Evolutionary conservation across 1,140 invertebrate genomes (phyloP), one percentile per base, ranked within the genome.

Genomic region (Drosophila equinoxialis): DNA sequence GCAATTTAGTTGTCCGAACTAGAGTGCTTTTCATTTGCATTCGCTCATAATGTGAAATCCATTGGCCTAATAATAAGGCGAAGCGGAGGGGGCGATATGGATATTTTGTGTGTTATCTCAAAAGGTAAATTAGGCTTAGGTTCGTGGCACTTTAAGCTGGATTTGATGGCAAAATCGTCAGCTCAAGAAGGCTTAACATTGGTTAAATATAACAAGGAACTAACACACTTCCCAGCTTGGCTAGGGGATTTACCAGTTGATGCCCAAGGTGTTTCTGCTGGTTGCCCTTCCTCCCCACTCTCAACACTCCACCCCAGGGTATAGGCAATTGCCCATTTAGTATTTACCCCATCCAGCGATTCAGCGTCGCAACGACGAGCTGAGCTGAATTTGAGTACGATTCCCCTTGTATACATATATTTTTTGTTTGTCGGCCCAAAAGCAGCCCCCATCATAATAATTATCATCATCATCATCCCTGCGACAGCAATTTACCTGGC

Each of bases 321-420:
- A 6, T 30, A 30, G 30, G 30, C 45, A 20, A 48, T 48, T 45
- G 42, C 45, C 45, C 45, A 48, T 48, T 51, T 51, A 59, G 45
- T 11, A 7, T 20, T 62, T 17, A 48, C 64, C 73, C 63, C 61
- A 55, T 58, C 60, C 73, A 75, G 73, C 73, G 73, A 75, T 75
- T 75, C 73, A 75, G 73, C 73, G 20, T 4, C 17, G 10, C 7
- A 14, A 10, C 8, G 17, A 6, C 45, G 48, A 68, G 71, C 71
- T 75, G 71, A 58, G 73, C 71, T 57, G 55, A 66, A 14, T n/a
- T 17, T 8, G 35, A 11, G 2, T 33, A 26, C 20, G 30, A 30
- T 76, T 33, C 66, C 74, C 73, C 73, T 74, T 0, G 6, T 6
- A 63, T 23, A 20, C 4, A 26, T 26, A 26, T 26, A 26, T 6